A percentile compares a stretch with the other conserved stretches of the same genome.
phyloP scores from a whole-genome alignment of 2,797 vertebrate species.

The Agapornis canus region DNA sequence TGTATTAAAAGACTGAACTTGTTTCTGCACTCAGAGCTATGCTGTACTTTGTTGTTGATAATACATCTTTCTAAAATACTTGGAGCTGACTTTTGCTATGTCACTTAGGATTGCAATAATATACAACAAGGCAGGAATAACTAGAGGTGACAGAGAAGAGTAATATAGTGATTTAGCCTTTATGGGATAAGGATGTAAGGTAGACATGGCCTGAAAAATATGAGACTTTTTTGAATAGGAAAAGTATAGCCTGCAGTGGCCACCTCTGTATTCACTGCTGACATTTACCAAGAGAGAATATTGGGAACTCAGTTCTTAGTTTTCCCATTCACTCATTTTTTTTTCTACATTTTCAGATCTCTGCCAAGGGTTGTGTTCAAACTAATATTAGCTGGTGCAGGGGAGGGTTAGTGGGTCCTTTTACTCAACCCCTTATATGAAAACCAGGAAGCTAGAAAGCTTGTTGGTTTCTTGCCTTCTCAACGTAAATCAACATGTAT shows the following conservation, averaged over 20 bases:
- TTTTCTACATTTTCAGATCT: background rate
- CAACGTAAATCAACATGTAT: background rate
- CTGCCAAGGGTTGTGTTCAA: background rate
- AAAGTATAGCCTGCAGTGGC: background rate
- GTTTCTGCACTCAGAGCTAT: background rate
- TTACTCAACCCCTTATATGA: background rate
- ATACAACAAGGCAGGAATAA: background rate
- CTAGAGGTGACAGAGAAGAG: background rate
- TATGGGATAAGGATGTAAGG: background rate
- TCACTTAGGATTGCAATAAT: background rate
- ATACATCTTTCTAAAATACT: constrained; percentile 22
- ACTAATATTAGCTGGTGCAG: background rate
- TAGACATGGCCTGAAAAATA: background rate
- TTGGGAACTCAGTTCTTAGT: background rate
- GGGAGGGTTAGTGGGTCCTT: background rate
- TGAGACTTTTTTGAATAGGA: background rate
- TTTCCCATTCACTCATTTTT: background rate
- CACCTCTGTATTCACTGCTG: background rate
- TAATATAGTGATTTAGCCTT: background rate
- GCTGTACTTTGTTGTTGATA: background rate
- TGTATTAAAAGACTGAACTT: background rate
- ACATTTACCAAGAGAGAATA: background rate
- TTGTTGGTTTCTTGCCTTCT: background rate
- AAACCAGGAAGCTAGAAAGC: background rate
- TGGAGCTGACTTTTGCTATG: background rate